Base-by-base conservation (phyloP, 2,888 invertebrate species). In the Lasioglossum marginatum region DNA sequence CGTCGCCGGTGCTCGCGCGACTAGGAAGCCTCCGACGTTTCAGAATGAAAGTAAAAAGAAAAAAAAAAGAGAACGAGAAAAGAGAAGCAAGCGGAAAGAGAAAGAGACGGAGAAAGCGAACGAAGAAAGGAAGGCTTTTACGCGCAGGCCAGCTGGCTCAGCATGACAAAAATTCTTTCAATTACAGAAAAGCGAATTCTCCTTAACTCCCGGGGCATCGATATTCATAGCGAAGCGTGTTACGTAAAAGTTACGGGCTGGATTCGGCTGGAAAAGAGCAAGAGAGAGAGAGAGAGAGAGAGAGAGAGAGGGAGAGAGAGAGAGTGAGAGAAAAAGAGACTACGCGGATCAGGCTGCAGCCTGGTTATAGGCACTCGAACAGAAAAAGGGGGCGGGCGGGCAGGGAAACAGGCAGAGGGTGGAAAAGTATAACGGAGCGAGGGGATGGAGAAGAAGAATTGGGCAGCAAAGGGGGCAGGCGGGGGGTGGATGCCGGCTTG, bases 151-250 rank as follows among this genome's bases (percentile, higher is more conserved):
- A 93, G 92, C 93, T 93, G 94, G 90, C 89, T 90, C 87, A 86
- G 88, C 88, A 86, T 85, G 90, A 89, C 89, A 90, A 92, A 91
- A 93, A 93, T 94, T 93, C 93, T 92, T 93, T 92, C 93, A 94
- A 94, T 94, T 93, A 93, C 92, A 90, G 86, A 87, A 89, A 91
- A 88, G 89, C 88, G 88, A 90, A 88, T 89, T 89, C 90, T 90
- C 91, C 91, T 91, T 91, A 91, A 91, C 88, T 88, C 88, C 87
- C 85, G 57, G 87, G 90, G 90, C 92, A 93, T 93, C 93, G 93
- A 93, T 93, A 93, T 93, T 93, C 93, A 93, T 93, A 92, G 92
- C 91, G 88, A 91, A 92, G 91, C 90, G 93, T 89, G 92, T 92
- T 93, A 89, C 91, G 91, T 89, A 91, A 92, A 92, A 92, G 89